Base-by-base conservation (phyloP, 2,888 invertebrate genomes). In the Pseudococcus longispinus region DNA sequence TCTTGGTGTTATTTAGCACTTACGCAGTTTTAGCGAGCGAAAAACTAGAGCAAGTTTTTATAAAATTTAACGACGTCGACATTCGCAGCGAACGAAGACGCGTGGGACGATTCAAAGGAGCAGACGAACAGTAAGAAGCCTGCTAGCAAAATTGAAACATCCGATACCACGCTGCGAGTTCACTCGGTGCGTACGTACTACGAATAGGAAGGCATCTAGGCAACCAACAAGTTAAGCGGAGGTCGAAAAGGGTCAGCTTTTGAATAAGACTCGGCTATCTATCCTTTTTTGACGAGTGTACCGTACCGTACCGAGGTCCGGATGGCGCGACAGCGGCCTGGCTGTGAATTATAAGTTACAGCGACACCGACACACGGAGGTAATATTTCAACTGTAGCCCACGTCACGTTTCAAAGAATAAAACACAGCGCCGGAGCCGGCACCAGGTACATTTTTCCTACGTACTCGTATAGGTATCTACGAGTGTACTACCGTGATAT, bases 341-440 rank as follows among this genome's bases (percentile, higher is more conserved):
- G 32, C 37, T 74, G 74, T 37, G 37, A 74, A 74, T 74, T 70
- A 70, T 70, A 70, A 70, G 29, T 70, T 29, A 18, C 15, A 29
- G 32, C n/a, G 74, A 74, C 74, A 51, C 29, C 13, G 70, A 26
- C 26, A 60, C 60, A 65, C 65, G 15, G 60, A 9, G 70, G 74
- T 74, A 74, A 74, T 74, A 74, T 37, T 74, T 74, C 37, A 74
- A 37, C 32, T 32, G 37, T n/a, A 18, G 51, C 15, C 51, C 5
- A n/a, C 74, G 74, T 74, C 74, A 74, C 74, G 74, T 74, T 74
- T 74, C 37, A 74, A 37, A 74, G 37, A 74, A 74, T 74, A 74
- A 74, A 37, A 70, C 70, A 37, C 37, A 37, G 37, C 9, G 70
- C 46, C 46, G 46, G 46, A 46, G 46, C 15, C 13, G 15, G 13